Base-by-base conservation (phyloP, 1,140 invertebrate genomes). In the Diplogasteroides magnus region DNA sequence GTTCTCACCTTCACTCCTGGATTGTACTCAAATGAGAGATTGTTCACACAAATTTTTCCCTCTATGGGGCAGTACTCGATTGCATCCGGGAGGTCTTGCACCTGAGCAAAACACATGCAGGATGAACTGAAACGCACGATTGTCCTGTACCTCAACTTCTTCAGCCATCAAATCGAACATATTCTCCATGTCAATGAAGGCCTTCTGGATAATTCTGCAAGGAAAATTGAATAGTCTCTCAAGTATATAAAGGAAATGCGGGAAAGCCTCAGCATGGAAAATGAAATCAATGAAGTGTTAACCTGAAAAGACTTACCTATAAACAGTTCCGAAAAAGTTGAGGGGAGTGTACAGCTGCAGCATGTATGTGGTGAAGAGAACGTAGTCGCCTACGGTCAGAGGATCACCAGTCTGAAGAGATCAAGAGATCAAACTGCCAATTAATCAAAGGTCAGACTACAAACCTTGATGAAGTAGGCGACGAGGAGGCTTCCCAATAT, bases 371-470 rank as follows among this genome's bases (percentile, higher is more conserved):
- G 62, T 64, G 62, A 64, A 64, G 6, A 64, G 62, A 11, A 64
- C 62, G 62, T 64, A 64, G 28, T 64, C 62, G 11, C 62, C 62
- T 11, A 64, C 62, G 6, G 62, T 64, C 28, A 64, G 28, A 19
- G 62, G 14, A 64, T 64, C n/a, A 13, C 19, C 13, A n/a, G 15
- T 61, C 26, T n/a, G n/a, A n/a, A n/a, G n/a, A n/a, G n/a, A n/a
- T n/a, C n/a, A n/a, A n/a, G n/a, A n/a, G n/a, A n/a, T n/a, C n/a
- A n/a, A n/a, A n/a, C n/a, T n/a, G n/a, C n/a, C n/a, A n/a, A n/a
- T n/a, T 84, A 59, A 86, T 23, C 19, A 57, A 37, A 23, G 91
- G 19, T 48, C 37, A 11, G 19, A 6, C 37, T 48, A 19, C 19
- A n/a, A n/a, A n/a, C n/a, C n/a, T 25, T 64, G 13, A 64, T 64